Base-by-base conservation (phyloP, 37 sponge, comb jelly and placozoan species). In the Axinella damicornis region DNA sequence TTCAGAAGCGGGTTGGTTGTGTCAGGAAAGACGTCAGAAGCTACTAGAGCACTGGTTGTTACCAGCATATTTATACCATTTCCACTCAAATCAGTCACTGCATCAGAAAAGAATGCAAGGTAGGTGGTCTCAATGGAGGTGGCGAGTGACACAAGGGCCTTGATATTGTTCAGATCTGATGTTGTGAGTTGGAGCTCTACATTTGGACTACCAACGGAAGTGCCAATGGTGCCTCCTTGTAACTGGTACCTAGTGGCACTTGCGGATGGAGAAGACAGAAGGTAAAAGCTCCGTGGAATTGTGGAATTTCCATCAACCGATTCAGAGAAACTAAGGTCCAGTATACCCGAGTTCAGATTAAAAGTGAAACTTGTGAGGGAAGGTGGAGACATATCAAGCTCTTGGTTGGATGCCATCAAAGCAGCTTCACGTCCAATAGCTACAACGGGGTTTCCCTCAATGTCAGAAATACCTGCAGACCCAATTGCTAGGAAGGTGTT, bases 281-380 rank as follows among this genome's bases (percentile, higher is more conserved):
- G 62, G 37, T 54, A 63, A 53, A 95, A 79, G 2, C 53, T 35
- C 25, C 39, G 56, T 5, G 84, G 81, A 17, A 79, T 33, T 14
- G 87, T 57, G 16, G 90, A 77, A 0, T 62, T 31, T 25, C 78
- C 86, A 41, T 73, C 59, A 14, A 95, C 90, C 20, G 87, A 86
- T 40, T 95, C 95, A 39, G 85, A 80, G 81, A 95, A 95, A 9
- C 65, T 86, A 24, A 95, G 63, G 4, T 67, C 24, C 19, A 92
- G 58, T 2, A 77, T 31, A 2, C 95, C 95, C 58, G 81, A 79
- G 67, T 95, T 92, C 21, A 95, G 80, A 66, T 97, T 92, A 61
- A 97, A 71, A 37, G 58, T 82, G 58, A 89, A 91, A 25, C 57
- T 46, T 21, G 22, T 34, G 13, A 97, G 76, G 0, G 60, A 40